Base-by-base conservation (phyloP, 2,888 invertebrate species). In the Eledona agricola region DNA sequence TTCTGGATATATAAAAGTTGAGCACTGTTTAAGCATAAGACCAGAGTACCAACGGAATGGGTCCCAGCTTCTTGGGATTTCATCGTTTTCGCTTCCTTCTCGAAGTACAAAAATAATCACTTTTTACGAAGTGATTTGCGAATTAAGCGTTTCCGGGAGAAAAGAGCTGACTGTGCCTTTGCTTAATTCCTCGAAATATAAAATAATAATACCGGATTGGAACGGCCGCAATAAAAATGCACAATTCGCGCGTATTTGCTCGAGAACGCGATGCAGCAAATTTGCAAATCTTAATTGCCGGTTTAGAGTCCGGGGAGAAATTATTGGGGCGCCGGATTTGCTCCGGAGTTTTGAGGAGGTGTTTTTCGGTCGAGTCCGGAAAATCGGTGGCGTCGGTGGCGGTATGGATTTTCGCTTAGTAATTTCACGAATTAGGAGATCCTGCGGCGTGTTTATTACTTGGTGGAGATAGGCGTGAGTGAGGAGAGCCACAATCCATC, bases 401-500 rank as follows among this genome's bases (percentile, higher is more conserved):
- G n/a, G 28, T 35, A 37, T 43, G 22, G 35, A 42, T 51, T 35
- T 51, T 35, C 40, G 26, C 29, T 51, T 43, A 45, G 17, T 50
- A 50, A 50, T 50, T 50, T 50, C 32, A 31, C 40, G 40, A 50
- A 50, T 50, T 50, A 50, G 40, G 25, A 40, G 40, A 50, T 40
- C n/a, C 40, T 32, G 38, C 40, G 49, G 49, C 32, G 40, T 50
- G 49, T 52, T 52, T 52, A 52, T 52, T 46, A 38, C 35, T 22
- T 20, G 32, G 40, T 32, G 26, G 13, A 38, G 38, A 38, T 49
- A 38, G n/a, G n/a, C n/a, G n/a, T 28, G 47, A 19, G 28, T 34
- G 34, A 32, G 45, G 45, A 45, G 31, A 26, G 11, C 13, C 26
- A 51, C 55, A 57, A 71, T 71, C 71, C 65, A 70, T 71, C 69